Evolutionary conservation across 2,888 invertebrate genomes (phyloP).

Genomic region (Criorhina ranunculi): DNA sequence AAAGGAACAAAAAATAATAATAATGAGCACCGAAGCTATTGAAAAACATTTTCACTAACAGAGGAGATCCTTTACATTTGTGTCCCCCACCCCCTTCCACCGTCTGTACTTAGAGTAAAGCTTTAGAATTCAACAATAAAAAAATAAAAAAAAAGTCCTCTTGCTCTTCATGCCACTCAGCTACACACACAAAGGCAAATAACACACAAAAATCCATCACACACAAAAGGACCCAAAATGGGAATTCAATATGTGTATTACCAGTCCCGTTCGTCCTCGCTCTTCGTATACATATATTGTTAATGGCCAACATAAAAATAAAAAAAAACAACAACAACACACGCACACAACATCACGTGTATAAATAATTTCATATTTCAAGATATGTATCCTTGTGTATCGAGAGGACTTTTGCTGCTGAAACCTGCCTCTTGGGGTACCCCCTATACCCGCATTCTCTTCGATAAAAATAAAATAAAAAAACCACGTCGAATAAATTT

Average conservation of each 20-base stretch:
- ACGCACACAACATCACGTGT: slow-evolving; percentile 37
- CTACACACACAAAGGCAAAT: slow-evolving; percentile 53
- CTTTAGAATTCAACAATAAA: slow-evolving; percentile 44
- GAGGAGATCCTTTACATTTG: slow-evolving; percentile 48
- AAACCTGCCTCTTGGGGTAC: slow-evolving; percentile 37
- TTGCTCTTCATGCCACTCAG: slow-evolving; percentile 15
- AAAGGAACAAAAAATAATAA: slow-evolving; percentile 33
- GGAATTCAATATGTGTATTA: slow-evolving; percentile 65
- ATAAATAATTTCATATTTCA: slow-evolving; percentile 70
- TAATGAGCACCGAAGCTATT: slow-evolving; percentile 55
- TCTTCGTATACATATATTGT: slow-evolving; percentile 32
- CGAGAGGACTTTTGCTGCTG: slow-evolving; percentile 41
- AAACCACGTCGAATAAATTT: slow-evolving; percentile 54
- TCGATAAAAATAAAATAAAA: slow-evolving; percentile 60
- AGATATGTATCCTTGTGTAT: slow-evolving; percentile 49
- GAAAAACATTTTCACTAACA: slow-evolving; percentile 53
- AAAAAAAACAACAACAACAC: slow-evolving; percentile 19
- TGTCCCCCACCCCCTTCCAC: neutral
- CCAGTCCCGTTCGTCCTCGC: slow-evolving; percentile 9
- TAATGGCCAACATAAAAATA: slow-evolving; percentile 47
- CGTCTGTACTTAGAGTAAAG: slow-evolving; percentile 21
- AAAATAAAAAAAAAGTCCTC: slow-evolving; percentile 39
- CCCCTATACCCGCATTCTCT: slow-evolving; percentile 61
- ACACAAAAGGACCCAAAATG: slow-evolving; percentile 61
- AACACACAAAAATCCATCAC: slow-evolving; percentile 67